A percentile compares a stretch with the other conserved stretches of the same genome.
These are phyloP conservation scores for Palythoa caribaeorum DNA, from an alignment of 92 coral and sea anemone species.

Conservation along the genomic window DNA sequence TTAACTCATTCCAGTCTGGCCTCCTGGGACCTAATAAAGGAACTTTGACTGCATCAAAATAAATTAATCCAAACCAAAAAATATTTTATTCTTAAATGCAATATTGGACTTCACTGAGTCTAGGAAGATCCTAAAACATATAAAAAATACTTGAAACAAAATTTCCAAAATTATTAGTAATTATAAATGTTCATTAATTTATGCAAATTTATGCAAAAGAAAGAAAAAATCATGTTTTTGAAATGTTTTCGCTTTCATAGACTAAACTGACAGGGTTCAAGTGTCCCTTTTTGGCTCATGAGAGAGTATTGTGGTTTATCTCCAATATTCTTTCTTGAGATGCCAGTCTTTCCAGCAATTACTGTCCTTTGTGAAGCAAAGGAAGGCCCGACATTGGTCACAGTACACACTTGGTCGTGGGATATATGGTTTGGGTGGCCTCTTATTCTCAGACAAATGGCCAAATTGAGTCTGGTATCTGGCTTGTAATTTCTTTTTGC, in stretches of 20 bases:
- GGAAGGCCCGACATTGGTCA: slow-evolving; percentile 47
- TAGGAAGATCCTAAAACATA: slow-evolving; percentile 1
- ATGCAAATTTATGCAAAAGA: neutral
- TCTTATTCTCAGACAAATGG: slow-evolving; percentile 27
- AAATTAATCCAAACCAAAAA: neutral
- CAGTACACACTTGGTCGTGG: slow-evolving; percentile 62
- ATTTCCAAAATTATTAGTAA: neutral
- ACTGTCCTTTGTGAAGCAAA: slow-evolving; percentile 53
- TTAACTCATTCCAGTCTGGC: too few relatives aligned
- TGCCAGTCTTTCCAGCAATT: slow-evolving; percentile 49
- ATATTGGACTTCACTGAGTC: neutral
- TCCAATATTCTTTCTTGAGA: slow-evolving; percentile 43
- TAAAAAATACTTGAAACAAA: neutral
- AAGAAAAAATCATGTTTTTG: neutral
- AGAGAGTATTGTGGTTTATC: neutral
- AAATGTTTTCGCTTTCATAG: neutral
- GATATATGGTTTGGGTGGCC: slow-evolving; percentile 28
- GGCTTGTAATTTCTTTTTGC: slow-evolving; percentile 45
- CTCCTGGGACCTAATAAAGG: neutral
- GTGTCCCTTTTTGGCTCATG: neutral
- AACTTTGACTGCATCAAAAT: neutral
- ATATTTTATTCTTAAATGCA: slow-evolving; percentile 15
- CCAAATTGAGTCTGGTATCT: slow-evolving; percentile 6
- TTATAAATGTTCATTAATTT: neutral
- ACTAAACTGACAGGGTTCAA: slow-evolving; percentile 23